These are phyloP conservation scores for Drosophila saltans DNA, from an alignment of 1,140 invertebrate genomes.

Conservation along the genomic window DNA sequence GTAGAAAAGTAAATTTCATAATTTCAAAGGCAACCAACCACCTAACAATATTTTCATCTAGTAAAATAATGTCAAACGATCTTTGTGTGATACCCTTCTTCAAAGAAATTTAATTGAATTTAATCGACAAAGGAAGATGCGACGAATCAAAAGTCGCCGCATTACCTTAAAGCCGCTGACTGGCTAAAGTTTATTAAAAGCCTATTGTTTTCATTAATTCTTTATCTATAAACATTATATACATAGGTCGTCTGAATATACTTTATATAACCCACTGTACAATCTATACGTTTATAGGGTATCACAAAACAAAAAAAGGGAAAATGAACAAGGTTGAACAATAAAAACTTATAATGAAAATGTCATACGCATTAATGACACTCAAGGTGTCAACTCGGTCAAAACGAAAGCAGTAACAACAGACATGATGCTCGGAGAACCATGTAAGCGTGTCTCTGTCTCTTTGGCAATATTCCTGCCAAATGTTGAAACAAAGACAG, in stretches of 20 bases:
- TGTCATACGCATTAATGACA: conserved; percentile 78
- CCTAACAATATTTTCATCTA: conserved; percentile 33
- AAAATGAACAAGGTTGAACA: conserved; percentile 30
- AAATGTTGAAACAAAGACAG: conserved; percentile 48
- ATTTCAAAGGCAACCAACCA: conserved; percentile 27
- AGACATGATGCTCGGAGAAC: neutral
- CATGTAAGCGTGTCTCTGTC: conserved; percentile 44
- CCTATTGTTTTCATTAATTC: too few species aligned
- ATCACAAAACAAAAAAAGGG: neutral
- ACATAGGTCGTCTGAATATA: too few species aligned
- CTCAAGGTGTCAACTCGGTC: conserved; percentile 69
- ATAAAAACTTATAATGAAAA: conserved; percentile 75
- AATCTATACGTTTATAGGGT: neutral
- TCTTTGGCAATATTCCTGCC: conserved; percentile 76
- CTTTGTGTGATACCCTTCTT: too few species aligned
- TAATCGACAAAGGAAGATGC: too few species aligned
- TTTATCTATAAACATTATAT: too few species aligned
- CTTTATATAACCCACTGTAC: too few species aligned
- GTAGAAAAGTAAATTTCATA: conserved; percentile 46
- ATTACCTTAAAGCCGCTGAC: too few species aligned
- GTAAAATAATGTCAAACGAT: neutral
- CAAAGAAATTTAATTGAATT: too few species aligned
- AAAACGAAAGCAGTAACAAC: conserved; percentile 1
- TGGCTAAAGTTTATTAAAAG: too few species aligned
- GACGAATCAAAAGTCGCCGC: too few species aligned